phyloP scores from a whole-genome alignment of 2,888 invertebrate species.

The Tenthredo scrophulariae region DNA sequence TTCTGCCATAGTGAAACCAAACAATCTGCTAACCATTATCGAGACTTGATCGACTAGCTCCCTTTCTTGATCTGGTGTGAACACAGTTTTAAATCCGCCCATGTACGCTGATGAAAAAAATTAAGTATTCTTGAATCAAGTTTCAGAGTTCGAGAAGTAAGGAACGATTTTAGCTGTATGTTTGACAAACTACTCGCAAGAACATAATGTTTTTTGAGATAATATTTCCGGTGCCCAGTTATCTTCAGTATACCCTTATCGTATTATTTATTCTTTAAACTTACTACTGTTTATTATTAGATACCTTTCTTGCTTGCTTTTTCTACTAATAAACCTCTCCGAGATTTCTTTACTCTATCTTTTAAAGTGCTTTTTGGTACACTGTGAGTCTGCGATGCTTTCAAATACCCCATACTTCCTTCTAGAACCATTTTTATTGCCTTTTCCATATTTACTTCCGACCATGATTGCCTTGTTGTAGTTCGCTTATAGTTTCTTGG shows the following conservation, averaged over 20 bases:
- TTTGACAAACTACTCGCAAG: background rate
- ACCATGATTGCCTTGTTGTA: conserved; percentile 57
- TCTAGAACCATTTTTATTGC: conserved; percentile 57
- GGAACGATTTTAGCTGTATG: background rate
- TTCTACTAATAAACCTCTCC: conserved; percentile 16
- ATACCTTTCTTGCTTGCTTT: conserved; percentile 24
- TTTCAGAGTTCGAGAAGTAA: background rate
- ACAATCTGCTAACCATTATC: conserved; percentile 59
- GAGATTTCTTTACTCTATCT: conserved; percentile 55
- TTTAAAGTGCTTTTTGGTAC: conserved; percentile 60
- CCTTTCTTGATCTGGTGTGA: conserved; percentile 56
- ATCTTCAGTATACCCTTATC: background rate
- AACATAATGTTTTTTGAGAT: background rate
- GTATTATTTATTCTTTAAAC: conserved; percentile 39
- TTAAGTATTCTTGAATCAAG: background rate
- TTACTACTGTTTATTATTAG: conserved; percentile 16
- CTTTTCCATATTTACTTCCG: conserved; percentile 56
- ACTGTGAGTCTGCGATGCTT: conserved; percentile 53
- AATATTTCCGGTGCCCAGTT: background rate
- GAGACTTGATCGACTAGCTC: conserved; percentile 53
- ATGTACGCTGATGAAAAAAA: conserved; percentile 15
- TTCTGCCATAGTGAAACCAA: conserved; percentile 60
- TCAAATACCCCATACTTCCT: conserved; percentile 56
- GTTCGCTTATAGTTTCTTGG: conserved; percentile 54
- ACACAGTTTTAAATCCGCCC: conserved; percentile 13